Percentiles rank a stretch among this genome's conserved stretches.
Evolutionary conservation across 1,140 invertebrate genomes (phyloP).

Genomic region (Drosophila ironensis): DNA sequence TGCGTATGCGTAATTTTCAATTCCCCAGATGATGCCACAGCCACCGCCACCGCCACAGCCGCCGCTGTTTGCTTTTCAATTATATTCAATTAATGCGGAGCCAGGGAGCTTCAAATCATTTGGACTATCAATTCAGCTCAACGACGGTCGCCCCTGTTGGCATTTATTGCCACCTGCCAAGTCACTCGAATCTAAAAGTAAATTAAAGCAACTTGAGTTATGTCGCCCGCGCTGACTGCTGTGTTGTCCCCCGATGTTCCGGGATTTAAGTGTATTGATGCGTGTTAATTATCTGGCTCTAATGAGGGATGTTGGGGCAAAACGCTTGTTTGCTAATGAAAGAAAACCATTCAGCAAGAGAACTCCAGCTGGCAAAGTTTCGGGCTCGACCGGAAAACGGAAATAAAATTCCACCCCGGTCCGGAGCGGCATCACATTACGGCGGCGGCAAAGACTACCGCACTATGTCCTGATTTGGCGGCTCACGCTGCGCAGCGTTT

Average conservation of each 20-base stretch:
- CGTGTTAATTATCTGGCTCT: constrained; percentile 67
- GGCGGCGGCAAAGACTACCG: constrained; percentile 53
- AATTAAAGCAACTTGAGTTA: constrained; percentile 47
- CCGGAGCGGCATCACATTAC: constrained; percentile 11
- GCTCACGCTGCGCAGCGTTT: constrained; percentile 30
- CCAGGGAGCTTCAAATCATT: constrained; percentile 53
- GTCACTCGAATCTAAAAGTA: constrained; percentile 49
- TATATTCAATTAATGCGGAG: constrained; percentile 67
- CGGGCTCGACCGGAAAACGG: neutral
- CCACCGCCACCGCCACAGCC: too few relatives aligned
- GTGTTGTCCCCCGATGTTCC: neutral
- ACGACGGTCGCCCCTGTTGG: neutral
- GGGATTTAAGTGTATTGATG: constrained; percentile 10
- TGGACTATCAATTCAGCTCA: constrained; percentile 47
- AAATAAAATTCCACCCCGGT: constrained; percentile 49
- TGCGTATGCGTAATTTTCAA: constrained; percentile 61
- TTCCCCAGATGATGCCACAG: constrained; percentile 23
- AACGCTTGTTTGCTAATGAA: constrained; percentile 60
- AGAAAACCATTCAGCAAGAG: constrained; percentile 49
- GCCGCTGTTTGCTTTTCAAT: constrained; percentile 27
- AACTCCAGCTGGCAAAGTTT: constrained; percentile 59
- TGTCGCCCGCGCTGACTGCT: constrained; percentile 3
- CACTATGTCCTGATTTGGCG: constrained; percentile 70
- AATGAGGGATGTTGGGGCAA: constrained; percentile 40
- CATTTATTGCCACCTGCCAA: constrained; percentile 43